Percentiles rank a stretch among this genome's conserved stretches.
These are phyloP conservation scores for Zhuqinia jingwanae DNA, from an alignment of 2,888 invertebrate genomes.

Conservation along the genomic window DNA sequence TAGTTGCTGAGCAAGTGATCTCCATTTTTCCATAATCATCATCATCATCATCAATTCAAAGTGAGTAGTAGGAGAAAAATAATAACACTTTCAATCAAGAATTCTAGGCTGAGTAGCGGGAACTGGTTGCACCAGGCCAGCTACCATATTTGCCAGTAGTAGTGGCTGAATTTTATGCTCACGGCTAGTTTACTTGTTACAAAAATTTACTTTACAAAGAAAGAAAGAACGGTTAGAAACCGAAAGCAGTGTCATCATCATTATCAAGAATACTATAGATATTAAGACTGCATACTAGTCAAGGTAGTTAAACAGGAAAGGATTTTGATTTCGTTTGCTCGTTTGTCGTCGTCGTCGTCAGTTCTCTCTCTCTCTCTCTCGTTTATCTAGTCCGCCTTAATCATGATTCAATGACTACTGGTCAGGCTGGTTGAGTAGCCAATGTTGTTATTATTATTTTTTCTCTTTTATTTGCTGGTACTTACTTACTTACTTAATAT, in stretches of 20 bases:
- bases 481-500: no score
- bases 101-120: constrained; percentile 70
- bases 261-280: not conserved
- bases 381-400: constrained; percentile 51
- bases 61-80: not conserved
- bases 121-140: constrained; percentile 59
- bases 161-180: constrained; percentile 57
- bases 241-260: constrained; percentile 47
- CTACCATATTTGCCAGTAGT: constrained; percentile 64
- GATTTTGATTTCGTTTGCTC: constrained; percentile 54
- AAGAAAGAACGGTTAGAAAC: constrained; percentile 62
- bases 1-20: no score
- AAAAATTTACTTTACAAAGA: not conserved
- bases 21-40: constrained; percentile 45
- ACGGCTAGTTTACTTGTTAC: constrained; percentile 24
- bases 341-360: constrained; percentile 43
- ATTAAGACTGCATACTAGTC: not conserved
- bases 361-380: no score
- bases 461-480: not conserved
- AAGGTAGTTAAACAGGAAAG: constrained; percentile 23
- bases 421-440: constrained; percentile 57
- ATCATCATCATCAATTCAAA: not conserved
- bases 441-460: no score
- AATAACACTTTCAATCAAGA: constrained; percentile 65
- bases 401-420: constrained; percentile 66